phyloP scores from a whole-genome alignment of 2,113 vertebrate species.

The Piprites chloris region DNA sequence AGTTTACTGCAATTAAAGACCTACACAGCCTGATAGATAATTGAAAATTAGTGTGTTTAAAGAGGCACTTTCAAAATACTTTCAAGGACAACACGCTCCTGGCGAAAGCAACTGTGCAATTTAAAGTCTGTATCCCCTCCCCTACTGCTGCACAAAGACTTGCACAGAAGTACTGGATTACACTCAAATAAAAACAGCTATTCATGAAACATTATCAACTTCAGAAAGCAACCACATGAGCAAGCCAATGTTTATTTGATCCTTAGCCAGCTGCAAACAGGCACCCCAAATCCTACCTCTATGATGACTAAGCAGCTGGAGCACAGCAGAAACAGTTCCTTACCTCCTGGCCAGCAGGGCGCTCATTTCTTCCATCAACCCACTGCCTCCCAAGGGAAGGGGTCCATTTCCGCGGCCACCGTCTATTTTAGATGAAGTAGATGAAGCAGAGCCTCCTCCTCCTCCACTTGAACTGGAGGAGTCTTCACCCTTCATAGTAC shows the following conservation, averaged over 20 bases:
- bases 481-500: slow-evolving; percentile 81
- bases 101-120: not conserved
- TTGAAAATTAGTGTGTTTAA: not conserved
- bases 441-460: slow-evolving; percentile 58
- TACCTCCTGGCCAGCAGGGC: slow-evolving; percentile 97
- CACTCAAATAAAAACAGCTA: not conserved
- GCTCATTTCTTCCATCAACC: slow-evolving; percentile 99
- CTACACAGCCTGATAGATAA: not conserved
- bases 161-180: not conserved
- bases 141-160: slow-evolving; percentile 1
- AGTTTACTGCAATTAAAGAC: not conserved
- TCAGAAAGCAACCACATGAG: not conserved
- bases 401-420: slow-evolving; percentile 88
- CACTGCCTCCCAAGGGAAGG: slow-evolving; percentile 84
- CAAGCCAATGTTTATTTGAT: not conserved
- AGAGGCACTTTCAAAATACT: not conserved
- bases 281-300: not conserved
- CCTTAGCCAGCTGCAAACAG: not conserved
- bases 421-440: slow-evolving; percentile 86
- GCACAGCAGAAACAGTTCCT: not conserved
- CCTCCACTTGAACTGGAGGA: slow-evolving; percentile 75
- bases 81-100: not conserved
- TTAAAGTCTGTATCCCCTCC: not conserved
- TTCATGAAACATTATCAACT: not conserved
- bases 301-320: not conserved